Percentiles rank a stretch among this genome's conserved stretches.
phyloP scores from a whole-genome alignment of 2,888 invertebrate genomes.

The Hesperia comma region DNA sequence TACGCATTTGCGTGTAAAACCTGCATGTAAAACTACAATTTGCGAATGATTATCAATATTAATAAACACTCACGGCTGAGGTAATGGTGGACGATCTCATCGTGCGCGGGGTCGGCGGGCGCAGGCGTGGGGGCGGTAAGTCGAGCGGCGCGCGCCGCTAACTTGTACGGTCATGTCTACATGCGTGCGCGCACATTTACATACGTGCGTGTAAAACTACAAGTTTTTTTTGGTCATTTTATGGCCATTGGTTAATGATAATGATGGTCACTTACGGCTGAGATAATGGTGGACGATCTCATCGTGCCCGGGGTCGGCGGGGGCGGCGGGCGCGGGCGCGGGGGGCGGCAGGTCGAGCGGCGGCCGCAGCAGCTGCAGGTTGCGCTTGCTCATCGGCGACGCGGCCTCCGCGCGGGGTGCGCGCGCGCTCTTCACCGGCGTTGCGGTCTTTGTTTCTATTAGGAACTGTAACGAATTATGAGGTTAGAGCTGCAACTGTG shows the following conservation, averaged over 20 bases:
- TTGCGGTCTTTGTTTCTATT: constrained; percentile 58
- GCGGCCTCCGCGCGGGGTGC: constrained; percentile 57
- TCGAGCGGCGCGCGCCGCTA: constrained; percentile 59
- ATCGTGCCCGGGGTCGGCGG: constrained; percentile 54
- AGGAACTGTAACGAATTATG: constrained; percentile 55
- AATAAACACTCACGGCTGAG: constrained; percentile 63
- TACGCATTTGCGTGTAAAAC: no score
- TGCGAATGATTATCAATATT: no score
- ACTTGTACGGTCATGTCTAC: no score
- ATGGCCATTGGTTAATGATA: no score
- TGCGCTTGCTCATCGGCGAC: constrained; percentile 80
- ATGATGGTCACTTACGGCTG: constrained; percentile 60
- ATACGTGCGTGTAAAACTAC: no score
- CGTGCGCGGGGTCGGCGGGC: constrained; percentile 48
- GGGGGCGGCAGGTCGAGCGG: constrained; percentile 61
- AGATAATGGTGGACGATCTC: constrained; percentile 74
- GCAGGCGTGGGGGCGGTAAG: constrained; percentile 51
- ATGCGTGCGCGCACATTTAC: no score
- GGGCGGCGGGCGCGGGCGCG: constrained; percentile 27
- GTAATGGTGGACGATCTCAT: constrained; percentile 73
- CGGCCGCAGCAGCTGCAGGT: constrained; percentile 78
- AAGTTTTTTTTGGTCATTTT: no score
- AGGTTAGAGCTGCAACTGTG: background rate
- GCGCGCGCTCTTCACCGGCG: constrained; percentile 60
- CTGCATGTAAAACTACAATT: no score